Conservation (phyloP, 35 echinoderm and acorn worm genomes). For the Eucidaris tribuloides region DNA sequence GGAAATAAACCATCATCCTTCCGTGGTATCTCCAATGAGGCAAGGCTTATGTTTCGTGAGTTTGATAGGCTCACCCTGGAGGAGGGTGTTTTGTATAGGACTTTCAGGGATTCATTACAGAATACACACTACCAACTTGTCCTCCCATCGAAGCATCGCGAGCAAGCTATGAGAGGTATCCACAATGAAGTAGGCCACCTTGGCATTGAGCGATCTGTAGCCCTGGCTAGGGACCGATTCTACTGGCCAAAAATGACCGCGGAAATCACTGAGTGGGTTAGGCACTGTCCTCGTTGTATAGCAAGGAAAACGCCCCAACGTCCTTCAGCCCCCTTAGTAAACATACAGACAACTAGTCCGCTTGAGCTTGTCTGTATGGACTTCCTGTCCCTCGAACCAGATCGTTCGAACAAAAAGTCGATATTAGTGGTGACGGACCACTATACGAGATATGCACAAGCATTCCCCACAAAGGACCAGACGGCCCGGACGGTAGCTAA, state of each 20-base stretch:
- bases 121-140: conserved; percentile 31
- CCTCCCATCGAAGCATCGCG: conserved; percentile 12
- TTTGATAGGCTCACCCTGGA: neutral
- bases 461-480: conserved; percentile 51
- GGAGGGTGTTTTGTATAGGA: conserved; percentile 31
- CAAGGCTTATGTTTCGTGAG: conserved; percentile 17
- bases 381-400: conserved; percentile 47
- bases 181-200: conserved; percentile 42
- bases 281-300: conserved; percentile 41
- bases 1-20: too few species aligned
- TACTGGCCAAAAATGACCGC: conserved; percentile 45
- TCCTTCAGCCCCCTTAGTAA: conserved; percentile 20
- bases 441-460: conserved; percentile 44
- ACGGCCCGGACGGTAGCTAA: conserved; percentile 40
- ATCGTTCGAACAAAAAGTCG: neutral
- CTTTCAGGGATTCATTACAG: neutral
- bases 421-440: conserved; percentile 25
- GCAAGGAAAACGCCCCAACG: conserved; percentile 17
- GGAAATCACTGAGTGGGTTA: conserved; percentile 28
- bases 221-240: conserved; percentile 29
- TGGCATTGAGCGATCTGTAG: conserved; percentile 31
- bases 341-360: conserved; percentile 27
- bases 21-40: neutral
- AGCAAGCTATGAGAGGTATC: conserved; percentile 4
- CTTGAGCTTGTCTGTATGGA: conserved; percentile 63